Evolutionary conservation across 2,888 invertebrate genomes (phyloP).

Genomic region (Agrenia bidenticulata): DNA sequence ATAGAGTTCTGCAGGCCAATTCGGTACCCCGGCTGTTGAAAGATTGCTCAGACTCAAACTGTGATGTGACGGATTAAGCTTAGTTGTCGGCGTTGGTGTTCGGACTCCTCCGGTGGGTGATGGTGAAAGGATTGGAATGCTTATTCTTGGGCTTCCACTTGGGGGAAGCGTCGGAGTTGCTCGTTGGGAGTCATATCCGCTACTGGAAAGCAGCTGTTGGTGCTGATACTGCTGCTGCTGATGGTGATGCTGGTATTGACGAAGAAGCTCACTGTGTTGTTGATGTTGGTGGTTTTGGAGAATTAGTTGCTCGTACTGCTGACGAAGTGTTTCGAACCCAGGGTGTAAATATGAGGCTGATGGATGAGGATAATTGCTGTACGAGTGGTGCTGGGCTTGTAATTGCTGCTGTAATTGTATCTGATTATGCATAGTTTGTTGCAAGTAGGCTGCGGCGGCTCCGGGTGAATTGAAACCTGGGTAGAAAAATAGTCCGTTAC

Average conservation of each 20-base stretch:
- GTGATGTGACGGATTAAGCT: conserved; percentile 22
- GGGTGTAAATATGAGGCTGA: conserved; percentile 20
- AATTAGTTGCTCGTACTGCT: conserved; percentile 14
- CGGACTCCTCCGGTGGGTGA: conserved; percentile 34
- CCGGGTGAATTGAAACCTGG: conserved; percentile 29
- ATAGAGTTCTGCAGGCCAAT: conserved; percentile 42
- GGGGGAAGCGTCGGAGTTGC: conserved; percentile 29
- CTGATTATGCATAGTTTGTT: conserved; percentile 45
- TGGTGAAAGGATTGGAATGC: conserved; percentile 42
- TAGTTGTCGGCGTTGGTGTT: conserved; percentile 35
- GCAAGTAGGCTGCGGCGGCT: conserved; percentile 48
- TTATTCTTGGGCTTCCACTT: conserved; percentile 33
- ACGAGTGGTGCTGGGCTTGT: conserved; percentile 10
- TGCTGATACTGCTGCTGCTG: conserved; percentile 6
- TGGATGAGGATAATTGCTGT: conserved; percentile 5
- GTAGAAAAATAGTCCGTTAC: not conserved
- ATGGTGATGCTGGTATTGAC: conserved; percentile 32
- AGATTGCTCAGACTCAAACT: conserved; percentile 26
- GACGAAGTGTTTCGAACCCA: conserved; percentile 17
- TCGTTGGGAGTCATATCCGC: conserved; percentile 16
- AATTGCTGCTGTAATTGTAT: conserved; percentile 36
- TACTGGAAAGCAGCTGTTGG: conserved; percentile 5
- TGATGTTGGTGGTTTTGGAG: conserved; percentile 32
- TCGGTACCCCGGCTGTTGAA: conserved; percentile 20
- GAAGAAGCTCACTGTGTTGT: conserved; percentile 36